Base-by-base conservation (phyloP, 2,797 vertebrate species). In the Champsocephalus esox region DNA sequence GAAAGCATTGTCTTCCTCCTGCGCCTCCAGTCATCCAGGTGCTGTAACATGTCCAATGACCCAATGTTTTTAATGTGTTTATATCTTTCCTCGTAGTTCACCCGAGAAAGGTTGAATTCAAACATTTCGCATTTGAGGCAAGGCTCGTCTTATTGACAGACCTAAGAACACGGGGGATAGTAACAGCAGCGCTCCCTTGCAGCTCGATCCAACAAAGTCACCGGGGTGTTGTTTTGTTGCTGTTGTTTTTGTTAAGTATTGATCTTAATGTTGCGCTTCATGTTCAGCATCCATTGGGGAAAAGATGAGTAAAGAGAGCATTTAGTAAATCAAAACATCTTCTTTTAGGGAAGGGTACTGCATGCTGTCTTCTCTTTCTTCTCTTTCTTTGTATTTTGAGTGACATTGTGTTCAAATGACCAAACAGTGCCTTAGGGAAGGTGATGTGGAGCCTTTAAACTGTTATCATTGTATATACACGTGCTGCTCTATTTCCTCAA, bases 181-280 rank as follows among this genome's bases (percentile, higher is more conserved):
- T 7, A 73, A 60, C 88, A 56, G 80, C 56, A 64, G 73, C 16
- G 54, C 75, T 82, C 75, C 71, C 82, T 83, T 74, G 79, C 77
- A 84, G 86, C 79, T 77, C 67, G 45, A 86, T 88, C 84, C 82
- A 69, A 76, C 80, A 74, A 52, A 92, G 87, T 89, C 92, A 90
- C 79, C 28, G 59, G 90, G 87, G 90, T 82, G 82, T 85, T 92
- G 87, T 89, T 86, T 82, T 84, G 86, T 87, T 86, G 89, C 87
- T 86, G 83, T 90, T 91, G 85, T 86, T 92, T 92, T 88, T 86
- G 85, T 89, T 81, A 86, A 66, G 88, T 93, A 94, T 94, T 93
- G 93, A 94, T 94, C 88, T 87, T 74, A 86, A 86, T 84, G 86
- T 85, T 85, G 83, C 34, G 67, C 85, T 85, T 91, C 89, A 88